A percentile compares a stretch with the other conserved stretches of the same genome.
These are phyloP conservation scores for Hemaris fuciformis DNA, from an alignment of 2,888 invertebrate species.

Conservation along the genomic window DNA sequence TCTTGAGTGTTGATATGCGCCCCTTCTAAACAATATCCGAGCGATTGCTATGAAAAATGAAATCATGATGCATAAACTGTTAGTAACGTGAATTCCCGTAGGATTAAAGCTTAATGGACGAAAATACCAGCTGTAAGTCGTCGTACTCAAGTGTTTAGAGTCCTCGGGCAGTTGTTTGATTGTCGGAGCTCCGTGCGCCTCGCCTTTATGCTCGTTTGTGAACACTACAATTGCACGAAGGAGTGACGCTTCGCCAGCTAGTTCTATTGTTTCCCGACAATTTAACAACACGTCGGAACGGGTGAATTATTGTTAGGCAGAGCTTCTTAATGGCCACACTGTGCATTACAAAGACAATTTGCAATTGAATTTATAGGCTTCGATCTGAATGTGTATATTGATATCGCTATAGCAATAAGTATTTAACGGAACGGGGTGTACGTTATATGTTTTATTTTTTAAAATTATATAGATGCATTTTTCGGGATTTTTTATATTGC, in stretches of 20 bases:
- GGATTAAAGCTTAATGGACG: neutral
- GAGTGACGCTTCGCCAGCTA: neutral
- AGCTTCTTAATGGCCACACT: neutral
- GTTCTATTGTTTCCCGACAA: constrained; percentile 10
- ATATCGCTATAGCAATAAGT: neutral
- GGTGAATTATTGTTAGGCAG: neutral
- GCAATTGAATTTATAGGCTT: neutral
- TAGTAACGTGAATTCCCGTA: neutral
- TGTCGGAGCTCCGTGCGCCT: neutral
- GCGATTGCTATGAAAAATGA: neutral
- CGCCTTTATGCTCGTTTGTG: constrained; percentile 1
- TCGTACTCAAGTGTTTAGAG: neutral
- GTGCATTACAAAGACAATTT: neutral
- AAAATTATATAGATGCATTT: too few relatives aligned
- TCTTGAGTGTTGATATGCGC: too few relatives aligned
- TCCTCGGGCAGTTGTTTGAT: constrained; percentile 4
- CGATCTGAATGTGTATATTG: neutral
- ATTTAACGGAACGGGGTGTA: too few relatives aligned
- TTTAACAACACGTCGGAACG: neutral
- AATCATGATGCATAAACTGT: neutral
- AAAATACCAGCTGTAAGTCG: neutral
- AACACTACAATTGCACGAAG: neutral
- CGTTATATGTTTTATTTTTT: too few relatives aligned
- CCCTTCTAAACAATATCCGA: too few relatives aligned
- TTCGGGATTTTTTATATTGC: too few relatives aligned